These are phyloP conservation scores for Dipodomys ordii DNA, from an alignment of 2,113 vertebrate genomes.

Conservation along the genomic window DNA sequence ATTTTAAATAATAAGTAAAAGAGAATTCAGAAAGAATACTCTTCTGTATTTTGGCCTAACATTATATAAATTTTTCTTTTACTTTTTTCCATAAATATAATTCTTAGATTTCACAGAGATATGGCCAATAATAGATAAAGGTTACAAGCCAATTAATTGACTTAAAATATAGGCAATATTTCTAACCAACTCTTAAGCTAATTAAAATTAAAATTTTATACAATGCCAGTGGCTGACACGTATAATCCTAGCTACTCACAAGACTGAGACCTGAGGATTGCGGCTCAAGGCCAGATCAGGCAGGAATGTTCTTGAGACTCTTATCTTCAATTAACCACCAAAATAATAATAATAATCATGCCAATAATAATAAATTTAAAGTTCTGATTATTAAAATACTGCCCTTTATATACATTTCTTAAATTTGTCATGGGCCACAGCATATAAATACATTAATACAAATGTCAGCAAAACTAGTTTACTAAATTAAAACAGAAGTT, in stretches of 20 bases:
- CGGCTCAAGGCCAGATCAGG: too few species aligned
- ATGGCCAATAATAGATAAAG: slow-evolving; percentile 16
- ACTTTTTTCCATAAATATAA: slow-evolving; percentile 12
- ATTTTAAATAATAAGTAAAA: background rate
- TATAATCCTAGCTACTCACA: too few species aligned
- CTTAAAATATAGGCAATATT: background rate
- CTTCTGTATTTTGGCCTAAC: background rate
- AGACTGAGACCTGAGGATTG: too few species aligned
- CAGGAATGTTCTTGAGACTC: too few species aligned
- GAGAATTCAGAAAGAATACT: slow-evolving; percentile 27
- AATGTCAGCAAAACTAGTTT: slow-evolving; percentile 44
- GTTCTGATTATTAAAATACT: slow-evolving; percentile 42
- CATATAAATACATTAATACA: slow-evolving; percentile 29
- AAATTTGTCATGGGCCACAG: background rate
- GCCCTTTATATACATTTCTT: slow-evolving; percentile 11
- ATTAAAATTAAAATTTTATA: background rate
- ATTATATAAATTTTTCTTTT: slow-evolving; percentile 32
- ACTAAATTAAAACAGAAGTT: background rate
- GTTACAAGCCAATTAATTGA: slow-evolving; percentile 25
- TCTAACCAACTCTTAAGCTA: slow-evolving; percentile 4
- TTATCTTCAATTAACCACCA: too few species aligned
- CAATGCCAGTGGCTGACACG: too few species aligned
- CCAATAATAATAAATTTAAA: background rate
- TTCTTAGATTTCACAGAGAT: slow-evolving; percentile 24
- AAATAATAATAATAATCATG: too few species aligned